Conservation (phyloP, 2,888 invertebrate species). For the Colletes collaris region DNA sequence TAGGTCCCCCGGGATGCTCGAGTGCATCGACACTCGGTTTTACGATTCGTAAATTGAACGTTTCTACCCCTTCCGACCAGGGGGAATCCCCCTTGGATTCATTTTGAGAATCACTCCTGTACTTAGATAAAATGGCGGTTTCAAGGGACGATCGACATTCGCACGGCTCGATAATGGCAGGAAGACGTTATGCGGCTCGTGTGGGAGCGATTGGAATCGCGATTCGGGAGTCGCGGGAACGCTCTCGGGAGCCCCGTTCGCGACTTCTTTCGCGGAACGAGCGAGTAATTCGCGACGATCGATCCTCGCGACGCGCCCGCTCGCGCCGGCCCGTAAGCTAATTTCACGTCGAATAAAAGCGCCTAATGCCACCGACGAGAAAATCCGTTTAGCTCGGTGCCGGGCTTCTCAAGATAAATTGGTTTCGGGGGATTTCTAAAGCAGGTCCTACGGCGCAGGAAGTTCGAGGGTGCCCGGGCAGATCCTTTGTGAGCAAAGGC, state of each 20-base stretch:
- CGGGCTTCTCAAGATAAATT: slow-evolving; percentile 79
- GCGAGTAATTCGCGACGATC: slow-evolving; percentile 57
- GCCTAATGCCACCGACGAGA: slow-evolving; percentile 70
- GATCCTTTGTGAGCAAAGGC: slow-evolving; percentile 66
- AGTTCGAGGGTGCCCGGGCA: slow-evolving; percentile 65
- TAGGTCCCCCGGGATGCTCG: too few species aligned
- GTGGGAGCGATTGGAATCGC: slow-evolving; percentile 30
- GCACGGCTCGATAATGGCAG: slow-evolving; percentile 44
- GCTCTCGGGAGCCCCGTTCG: neutral
- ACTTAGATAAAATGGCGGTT: too few species aligned
- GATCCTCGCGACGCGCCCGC: slow-evolving; percentile 33
- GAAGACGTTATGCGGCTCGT: neutral
- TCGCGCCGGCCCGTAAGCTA: slow-evolving; percentile 69
- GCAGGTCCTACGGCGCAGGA: slow-evolving; percentile 73
- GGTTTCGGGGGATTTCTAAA: slow-evolving; percentile 78
- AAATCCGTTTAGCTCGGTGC: slow-evolving; percentile 78
- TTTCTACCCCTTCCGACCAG: too few species aligned
- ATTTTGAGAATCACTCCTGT: too few species aligned
- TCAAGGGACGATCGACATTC: slow-evolving; percentile 37
- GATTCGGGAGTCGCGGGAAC: neutral
- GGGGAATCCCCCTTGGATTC: too few species aligned
- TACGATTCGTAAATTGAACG: too few species aligned
- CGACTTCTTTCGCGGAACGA: slow-evolving; percentile 11
- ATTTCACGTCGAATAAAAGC: slow-evolving; percentile 78
- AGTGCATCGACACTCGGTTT: too few species aligned